Percentiles rank a stretch among this genome's conserved stretches.
phyloP scores from a whole-genome alignment of 2,888 invertebrate genomes.

The Acanthosepion lycidas region DNA sequence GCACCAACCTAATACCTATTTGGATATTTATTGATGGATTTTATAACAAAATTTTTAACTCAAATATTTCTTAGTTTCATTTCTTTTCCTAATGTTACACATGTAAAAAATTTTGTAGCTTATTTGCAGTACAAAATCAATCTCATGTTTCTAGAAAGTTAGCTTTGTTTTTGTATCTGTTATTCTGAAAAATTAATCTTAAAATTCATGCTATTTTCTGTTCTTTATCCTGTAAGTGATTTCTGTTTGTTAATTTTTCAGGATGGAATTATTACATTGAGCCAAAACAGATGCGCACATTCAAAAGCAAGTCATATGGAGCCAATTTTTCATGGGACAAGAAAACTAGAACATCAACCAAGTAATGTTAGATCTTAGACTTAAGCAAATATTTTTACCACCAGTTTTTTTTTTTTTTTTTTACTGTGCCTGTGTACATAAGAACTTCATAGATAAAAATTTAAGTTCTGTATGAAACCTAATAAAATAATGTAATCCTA shows the following conservation, averaged over 20 bases:
- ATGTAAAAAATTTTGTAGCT: too few species aligned
- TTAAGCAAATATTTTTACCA: neutral
- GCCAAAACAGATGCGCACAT: constrained; percentile 82
- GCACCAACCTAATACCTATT: too few species aligned
- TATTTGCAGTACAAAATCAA: too few species aligned
- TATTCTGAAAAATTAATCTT: too few species aligned
- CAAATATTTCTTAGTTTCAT: too few species aligned
- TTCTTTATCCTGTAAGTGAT: neutral
- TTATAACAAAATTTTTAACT: too few species aligned
- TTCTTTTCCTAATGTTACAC: too few species aligned
- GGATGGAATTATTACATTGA: constrained; percentile 92
- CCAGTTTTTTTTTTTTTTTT: neutral
- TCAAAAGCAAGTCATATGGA: constrained; percentile 91
- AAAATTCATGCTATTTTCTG: too few species aligned
- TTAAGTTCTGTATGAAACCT: neutral
- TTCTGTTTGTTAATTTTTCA: constrained; percentile 54
- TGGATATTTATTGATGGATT: too few species aligned
- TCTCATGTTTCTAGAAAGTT: too few species aligned
- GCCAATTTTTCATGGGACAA: constrained; percentile 97
- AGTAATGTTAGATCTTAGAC: constrained; percentile 77
- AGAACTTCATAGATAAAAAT: neutral
- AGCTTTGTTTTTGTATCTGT: too few species aligned
- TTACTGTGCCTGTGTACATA: neutral
- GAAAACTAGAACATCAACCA: constrained; percentile 94
- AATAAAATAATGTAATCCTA: neutral